These are phyloP conservation scores for Netelia fuscicornis DNA, from an alignment of 2,888 invertebrate species.

Conservation along the genomic window DNA sequence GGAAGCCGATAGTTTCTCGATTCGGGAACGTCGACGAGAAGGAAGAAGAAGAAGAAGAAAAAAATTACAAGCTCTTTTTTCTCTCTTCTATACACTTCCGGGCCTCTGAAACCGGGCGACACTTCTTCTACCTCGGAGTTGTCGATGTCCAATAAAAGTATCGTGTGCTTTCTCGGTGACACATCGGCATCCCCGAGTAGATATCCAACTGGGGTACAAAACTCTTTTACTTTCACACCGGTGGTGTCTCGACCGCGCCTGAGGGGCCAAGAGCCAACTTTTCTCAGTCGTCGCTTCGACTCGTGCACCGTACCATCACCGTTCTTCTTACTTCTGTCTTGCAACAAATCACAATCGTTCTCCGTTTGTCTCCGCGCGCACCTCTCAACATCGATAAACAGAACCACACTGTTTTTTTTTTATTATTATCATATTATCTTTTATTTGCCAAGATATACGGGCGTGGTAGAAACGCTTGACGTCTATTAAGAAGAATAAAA, in stretches of 20 bases:
- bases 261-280: conserved; percentile 56
- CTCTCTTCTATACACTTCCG: conserved; percentile 53
- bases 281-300: conserved; percentile 43
- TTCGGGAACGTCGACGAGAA: conserved; percentile 44
- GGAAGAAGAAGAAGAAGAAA: conserved; percentile 25
- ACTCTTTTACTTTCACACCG: conserved; percentile 50
- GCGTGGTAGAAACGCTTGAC: conserved; percentile 9
- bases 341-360: conserved; percentile 52
- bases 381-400: background rate
- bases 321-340: conserved; percentile 36
- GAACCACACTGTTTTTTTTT: background rate
- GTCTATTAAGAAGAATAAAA: conserved; percentile 19
- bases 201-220: conserved; percentile 47
- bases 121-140: conserved; percentile 27
- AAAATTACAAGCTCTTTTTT: conserved; percentile 63
- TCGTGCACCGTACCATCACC: conserved; percentile 39
- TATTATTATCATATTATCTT: background rate
- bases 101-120: conserved; percentile 36
- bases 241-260: conserved; percentile 47
- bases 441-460: conserved; percentile 6
- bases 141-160: conserved; percentile 63
- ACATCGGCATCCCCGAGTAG: conserved; percentile 38
- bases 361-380: conserved; percentile 21
- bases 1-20: conserved; percentile 67
- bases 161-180: conserved; percentile 60